Conservation (phyloP, 2,888 invertebrate species). For the Brachynemurus nebulosus region DNA sequence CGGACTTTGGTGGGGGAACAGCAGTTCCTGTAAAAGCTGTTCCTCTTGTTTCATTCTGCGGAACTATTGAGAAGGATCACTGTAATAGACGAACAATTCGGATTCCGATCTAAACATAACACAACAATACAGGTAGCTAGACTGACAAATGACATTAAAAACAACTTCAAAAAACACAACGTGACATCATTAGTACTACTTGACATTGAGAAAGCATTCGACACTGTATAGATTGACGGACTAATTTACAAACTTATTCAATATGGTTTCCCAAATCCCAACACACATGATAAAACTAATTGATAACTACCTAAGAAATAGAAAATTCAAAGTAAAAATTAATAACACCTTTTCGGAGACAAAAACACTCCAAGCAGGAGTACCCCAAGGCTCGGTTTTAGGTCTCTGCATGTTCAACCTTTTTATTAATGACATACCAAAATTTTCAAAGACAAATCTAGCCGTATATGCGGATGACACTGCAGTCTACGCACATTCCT, state of each 20-base stretch:
- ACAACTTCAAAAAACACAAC: slow-evolving; percentile 20
- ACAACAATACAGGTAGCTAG: slow-evolving; percentile 22
- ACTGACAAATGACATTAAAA: slow-evolving; percentile 20
- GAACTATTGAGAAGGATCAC: too few relatives aligned
- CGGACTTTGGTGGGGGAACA: too few relatives aligned
- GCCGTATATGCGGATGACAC: slow-evolving; percentile 19
- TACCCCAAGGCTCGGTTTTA: slow-evolving; percentile 15
- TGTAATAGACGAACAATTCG: slow-evolving; percentile 21
- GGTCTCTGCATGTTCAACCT: slow-evolving; percentile 14
- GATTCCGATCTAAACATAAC: slow-evolving; percentile 22
- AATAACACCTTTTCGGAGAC: slow-evolving; percentile 12
- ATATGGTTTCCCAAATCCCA: slow-evolving; percentile 17
- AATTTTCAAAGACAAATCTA: slow-evolving; percentile 9
- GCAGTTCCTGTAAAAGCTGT: too few relatives aligned
- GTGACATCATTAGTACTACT: slow-evolving; percentile 21
- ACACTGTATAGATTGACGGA: slow-evolving; percentile 23
- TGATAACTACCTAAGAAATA: slow-evolving; percentile 18
- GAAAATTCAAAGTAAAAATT: slow-evolving; percentile 17
- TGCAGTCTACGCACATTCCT: slow-evolving; percentile 12
- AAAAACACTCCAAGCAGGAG: slow-evolving; percentile 15
- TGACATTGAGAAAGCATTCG: slow-evolving; percentile 26
- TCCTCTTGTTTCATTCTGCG: too few relatives aligned
- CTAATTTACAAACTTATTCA: slow-evolving; percentile 22
- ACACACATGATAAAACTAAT: slow-evolving; percentile 17
- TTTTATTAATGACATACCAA: slow-evolving; percentile 17